Base-by-base conservation (phyloP, 2,888 invertebrate genomes). In the Periphyllus acericola region DNA sequence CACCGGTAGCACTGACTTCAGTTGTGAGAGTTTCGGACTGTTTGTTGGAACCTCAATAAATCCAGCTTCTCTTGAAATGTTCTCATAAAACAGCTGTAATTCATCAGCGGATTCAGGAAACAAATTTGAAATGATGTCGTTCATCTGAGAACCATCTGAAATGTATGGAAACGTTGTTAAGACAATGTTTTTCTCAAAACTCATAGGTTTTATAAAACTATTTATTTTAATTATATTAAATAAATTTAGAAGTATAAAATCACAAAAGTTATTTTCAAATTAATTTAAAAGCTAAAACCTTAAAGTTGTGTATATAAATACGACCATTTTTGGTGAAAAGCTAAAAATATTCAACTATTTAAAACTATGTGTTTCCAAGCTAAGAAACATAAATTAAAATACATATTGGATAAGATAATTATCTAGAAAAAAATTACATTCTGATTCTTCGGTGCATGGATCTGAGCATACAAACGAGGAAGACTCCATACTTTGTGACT, bases 41-140 rank as follows among this genome's bases (percentile, higher is more conserved):
- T 91, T 90, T 0, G 92, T 92, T 40, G 91, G 90, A 3, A 92
- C 89, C 89, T 92, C 92, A 1, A 91, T 89, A 55, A 92, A 90
- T 80, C 91, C 90, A 0, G 92, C 91, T 40, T 34, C 66, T 3
- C 40, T 36, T 8, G 60, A 52, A 19, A 87, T 19, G 36, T 71
- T 83, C 21, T 81, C 68, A 11, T 72, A 60, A 1, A 85, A 17
- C 3, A 68, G 34, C 11, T 68, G 11, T n/a, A 85, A 52, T 1
- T 85, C 85, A 3, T 71, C 55, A 71, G 2, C 11, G 3, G 78
- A 34, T 5, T 55, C 79, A 2, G 85, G 85, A 4, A 84, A 74
- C 55, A 60, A 21, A 11, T 55, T 83, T 9, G n/a, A 4, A 11
- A 83, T 74, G 0, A 83, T 5, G 21, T 55, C 55, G 21, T 74